Evolutionary conservation across 2,888 invertebrate species (phyloP).

Genomic region (Portevinia maculata): DNA sequence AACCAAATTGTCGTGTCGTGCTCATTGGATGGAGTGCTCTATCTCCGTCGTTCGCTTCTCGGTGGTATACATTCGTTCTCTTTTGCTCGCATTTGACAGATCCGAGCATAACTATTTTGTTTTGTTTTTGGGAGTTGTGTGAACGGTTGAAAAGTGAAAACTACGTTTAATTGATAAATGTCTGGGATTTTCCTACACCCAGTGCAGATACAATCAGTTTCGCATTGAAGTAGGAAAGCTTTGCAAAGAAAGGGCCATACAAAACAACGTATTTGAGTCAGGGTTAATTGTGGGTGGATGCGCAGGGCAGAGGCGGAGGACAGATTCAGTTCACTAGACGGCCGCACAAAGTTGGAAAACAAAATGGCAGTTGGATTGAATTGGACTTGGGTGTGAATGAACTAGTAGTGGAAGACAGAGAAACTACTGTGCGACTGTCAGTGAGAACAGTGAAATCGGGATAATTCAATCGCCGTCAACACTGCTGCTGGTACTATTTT

Average conservation of each 20-base stretch:
- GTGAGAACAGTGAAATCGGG: conserved; percentile 66
- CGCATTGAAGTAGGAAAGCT: conserved; percentile 1
- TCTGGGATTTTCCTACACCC: neutral
- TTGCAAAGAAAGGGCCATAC: neutral
- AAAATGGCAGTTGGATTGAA: conserved; percentile 81
- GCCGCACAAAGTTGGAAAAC: conserved; percentile 77
- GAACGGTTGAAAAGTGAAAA: conserved; percentile 50
- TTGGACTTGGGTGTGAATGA: conserved; percentile 77
- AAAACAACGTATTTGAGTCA: conserved; percentile 9
- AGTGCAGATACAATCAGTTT: neutral
- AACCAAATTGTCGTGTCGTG: conserved; percentile 71
- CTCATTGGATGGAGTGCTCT: conserved; percentile 52
- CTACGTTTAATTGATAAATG: conserved; percentile 22
- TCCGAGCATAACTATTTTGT: conserved; percentile 70
- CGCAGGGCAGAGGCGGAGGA: conserved; percentile 25
- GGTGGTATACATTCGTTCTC: conserved; percentile 34
- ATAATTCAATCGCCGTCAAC: conserved; percentile 68
- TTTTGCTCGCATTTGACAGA: conserved; percentile 64
- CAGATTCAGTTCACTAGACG: conserved; percentile 50
- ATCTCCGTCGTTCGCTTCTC: conserved; percentile 46
- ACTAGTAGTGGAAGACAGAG: conserved; percentile 73
- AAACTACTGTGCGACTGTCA: conserved; percentile 62
- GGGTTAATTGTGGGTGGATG: conserved; percentile 33
- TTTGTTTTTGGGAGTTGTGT: conserved; percentile 69
- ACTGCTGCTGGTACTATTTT: conserved; percentile 61